A percentile compares a stretch with the other conserved stretches of the same genome.
Conservation (phyloP, 2,797 vertebrate genomes). For the Acanthiza pusilla region DNA sequence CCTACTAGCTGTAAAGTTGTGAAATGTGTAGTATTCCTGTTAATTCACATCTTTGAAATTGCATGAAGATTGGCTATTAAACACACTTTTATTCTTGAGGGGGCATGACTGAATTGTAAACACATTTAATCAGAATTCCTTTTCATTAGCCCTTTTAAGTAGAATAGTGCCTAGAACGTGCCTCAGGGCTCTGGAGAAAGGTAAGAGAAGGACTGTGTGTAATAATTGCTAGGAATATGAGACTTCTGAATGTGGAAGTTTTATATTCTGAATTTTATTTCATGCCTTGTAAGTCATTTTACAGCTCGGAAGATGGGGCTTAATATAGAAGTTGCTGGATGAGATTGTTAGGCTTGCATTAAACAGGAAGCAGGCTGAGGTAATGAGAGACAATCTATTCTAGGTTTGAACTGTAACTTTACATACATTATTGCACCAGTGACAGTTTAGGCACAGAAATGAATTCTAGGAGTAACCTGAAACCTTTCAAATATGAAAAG, state of each 20-base stretch:
- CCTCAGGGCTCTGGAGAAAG: neutral
- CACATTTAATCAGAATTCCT: neutral
- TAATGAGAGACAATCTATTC: neutral
- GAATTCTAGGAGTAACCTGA: neutral
- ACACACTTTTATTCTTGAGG: neutral
- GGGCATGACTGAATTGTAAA: neutral
- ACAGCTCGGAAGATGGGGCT: neutral
- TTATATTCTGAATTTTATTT: neutral
- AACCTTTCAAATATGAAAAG: neutral
- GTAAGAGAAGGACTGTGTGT: neutral
- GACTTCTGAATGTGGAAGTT: neutral
- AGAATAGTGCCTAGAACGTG: neutral
- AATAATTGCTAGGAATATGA: neutral
- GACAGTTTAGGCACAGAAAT: neutral
- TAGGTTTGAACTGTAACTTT: neutral
- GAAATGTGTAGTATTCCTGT: neutral
- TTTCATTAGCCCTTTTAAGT: neutral
- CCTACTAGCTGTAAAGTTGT: neutral
- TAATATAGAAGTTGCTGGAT: neutral
- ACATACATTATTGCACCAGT: neutral
- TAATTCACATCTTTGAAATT: neutral
- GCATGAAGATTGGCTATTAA: neutral
- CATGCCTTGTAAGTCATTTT: neutral
- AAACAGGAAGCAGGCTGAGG: neutral
- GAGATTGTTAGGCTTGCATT: neutral